Base-by-base conservation (phyloP, 2,113 vertebrate species). In the Otis tarda region DNA sequence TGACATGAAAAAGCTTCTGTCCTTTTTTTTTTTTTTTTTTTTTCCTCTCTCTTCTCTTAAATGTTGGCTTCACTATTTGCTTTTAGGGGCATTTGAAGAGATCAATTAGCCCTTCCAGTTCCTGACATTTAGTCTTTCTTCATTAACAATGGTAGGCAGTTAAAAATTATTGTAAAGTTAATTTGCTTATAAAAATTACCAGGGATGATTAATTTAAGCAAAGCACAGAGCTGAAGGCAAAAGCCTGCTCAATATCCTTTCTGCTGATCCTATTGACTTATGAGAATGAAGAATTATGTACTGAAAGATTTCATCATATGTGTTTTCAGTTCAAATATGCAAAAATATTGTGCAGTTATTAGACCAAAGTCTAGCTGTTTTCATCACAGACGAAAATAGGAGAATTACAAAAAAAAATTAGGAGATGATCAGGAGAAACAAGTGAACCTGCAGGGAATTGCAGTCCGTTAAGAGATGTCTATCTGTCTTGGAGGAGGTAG, bases 311-410 rank as follows among this genome's bases (percentile, higher is more conserved):
- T 56, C 24, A 63, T 85, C 8, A 10, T 47, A 20, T 0, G 0
- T 74, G 4, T 37, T 85, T 88, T 79, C 50, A 31, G 27, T 70
- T 78, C 18, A 90, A 53, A 50, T 39, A 53, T 7, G 12, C 19
- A 63, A 64, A 90, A 78, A 78, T 41, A 25, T 3, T 6, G 2
- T 77, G 47, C 9, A 37, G 9, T n/a, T 74, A 2, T 63, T 57
- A 75, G 23, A 33, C 30, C 12, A 39, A 39, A 49, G 12, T 14
- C 28, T 50, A 0, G 0, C 3, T 20, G 4, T 92, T 74, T 75
- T 59, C 33, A 73, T 12, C 10, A 43, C 74, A n/a, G 41, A 83
- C 17, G 56, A 25, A 80, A 86, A 37, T 10, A 47, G 39, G 43
- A 87, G 57, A 71, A 79, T 68, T 86, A 52, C 3, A 2, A 12